Evolutionary conservation across 2,797 vertebrate genomes (phyloP), one percentile per base, ranked within the genome.

Genomic region (Falco berigora): DNA sequence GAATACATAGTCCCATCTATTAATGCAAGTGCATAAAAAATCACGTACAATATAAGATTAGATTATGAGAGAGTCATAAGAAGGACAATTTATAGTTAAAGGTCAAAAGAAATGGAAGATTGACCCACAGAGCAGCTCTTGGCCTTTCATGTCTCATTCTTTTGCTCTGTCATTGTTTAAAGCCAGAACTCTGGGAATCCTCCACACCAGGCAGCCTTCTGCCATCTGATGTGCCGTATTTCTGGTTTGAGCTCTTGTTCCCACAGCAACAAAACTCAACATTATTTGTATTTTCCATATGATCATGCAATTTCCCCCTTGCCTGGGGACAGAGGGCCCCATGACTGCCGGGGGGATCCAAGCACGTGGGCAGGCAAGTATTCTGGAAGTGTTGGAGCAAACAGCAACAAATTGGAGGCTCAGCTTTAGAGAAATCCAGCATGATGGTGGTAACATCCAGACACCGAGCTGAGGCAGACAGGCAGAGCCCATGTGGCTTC

Each of bases 181-280:
- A 74, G 96, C 32, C 63, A 83, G 83, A 89, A 50, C 88, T 89
- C 76, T 49, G 61, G 79, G 90, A 86, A 81, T 55, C 88, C 93
- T 90, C 67, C 87, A 21, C 72, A 61, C 56, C 18, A 32, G 34
- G 61, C 91, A 83, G 81, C 58, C 47, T 88, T 46, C 72, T 23
- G 3, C 84, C 66, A 23, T 67, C 67, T 6, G 8, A n/a, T 73
- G 75, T 56, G 78, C 72, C 19, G 13, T 30, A 32, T 63, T 90
- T 68, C 88, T 87, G 88, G 12, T 80, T 27, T 11, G 28, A 77
- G 73, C 61, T 88, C 74, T 67, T 1, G 56, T 95, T 96, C 47
- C 97, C 90, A 38, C 0, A 69, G 97, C 92, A 97, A 97, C 95
- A 88, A 93, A 94, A 77, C 76, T 72, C 81, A 87, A 90, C 89